Evolutionary conservation across 2,888 invertebrate genomes (phyloP).

Genomic region (Drosophila engyochracea): DNA sequence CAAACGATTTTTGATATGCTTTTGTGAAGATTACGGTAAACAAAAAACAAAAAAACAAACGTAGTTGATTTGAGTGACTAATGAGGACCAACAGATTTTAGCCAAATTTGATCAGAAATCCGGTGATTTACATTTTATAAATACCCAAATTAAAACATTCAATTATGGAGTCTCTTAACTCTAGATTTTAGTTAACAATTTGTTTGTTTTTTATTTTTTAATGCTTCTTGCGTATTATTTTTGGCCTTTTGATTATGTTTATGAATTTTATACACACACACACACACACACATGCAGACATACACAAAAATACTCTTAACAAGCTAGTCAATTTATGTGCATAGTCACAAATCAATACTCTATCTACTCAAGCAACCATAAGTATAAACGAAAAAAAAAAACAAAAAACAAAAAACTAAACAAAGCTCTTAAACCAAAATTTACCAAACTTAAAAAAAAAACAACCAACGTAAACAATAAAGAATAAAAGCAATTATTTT

Average conservation of each 20-base stretch:
- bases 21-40: slow-evolving; percentile 33
- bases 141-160: slow-evolving; percentile 11
- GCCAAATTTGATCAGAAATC: slow-evolving; percentile 55
- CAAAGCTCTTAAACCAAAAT: slow-evolving; percentile 20
- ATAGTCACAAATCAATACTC: slow-evolving; percentile 56
- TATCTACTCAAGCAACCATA: slow-evolving; percentile 34
- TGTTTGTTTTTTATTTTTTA: slow-evolving; percentile 66
- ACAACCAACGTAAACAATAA: slow-evolving; percentile 70
- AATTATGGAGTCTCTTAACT: slow-evolving; percentile 10
- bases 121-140: slow-evolving; percentile 46
- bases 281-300: slow-evolving; percentile 24
- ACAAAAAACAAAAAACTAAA: not conserved
- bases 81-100: slow-evolving; percentile 76
- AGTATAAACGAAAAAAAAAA: slow-evolving; percentile 56
- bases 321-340: slow-evolving; percentile 77
- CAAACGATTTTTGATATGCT: slow-evolving; percentile 44
- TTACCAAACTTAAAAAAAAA: slow-evolving; percentile 17
- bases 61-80: slow-evolving; percentile 59
- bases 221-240: slow-evolving; percentile 64
- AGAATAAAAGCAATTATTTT: slow-evolving; percentile 80
- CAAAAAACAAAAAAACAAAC: slow-evolving; percentile 26
- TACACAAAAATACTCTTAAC: slow-evolving; percentile 36
- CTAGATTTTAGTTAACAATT: slow-evolving; percentile 39
- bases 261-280: slow-evolving; percentile 12
- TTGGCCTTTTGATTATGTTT: slow-evolving; percentile 36